A percentile compares a stretch with the other conserved stretches of the same genome.
phyloP scores from a whole-genome alignment of 2,888 invertebrate genomes.

The Caenorhabditis zanzibari region DNA sequence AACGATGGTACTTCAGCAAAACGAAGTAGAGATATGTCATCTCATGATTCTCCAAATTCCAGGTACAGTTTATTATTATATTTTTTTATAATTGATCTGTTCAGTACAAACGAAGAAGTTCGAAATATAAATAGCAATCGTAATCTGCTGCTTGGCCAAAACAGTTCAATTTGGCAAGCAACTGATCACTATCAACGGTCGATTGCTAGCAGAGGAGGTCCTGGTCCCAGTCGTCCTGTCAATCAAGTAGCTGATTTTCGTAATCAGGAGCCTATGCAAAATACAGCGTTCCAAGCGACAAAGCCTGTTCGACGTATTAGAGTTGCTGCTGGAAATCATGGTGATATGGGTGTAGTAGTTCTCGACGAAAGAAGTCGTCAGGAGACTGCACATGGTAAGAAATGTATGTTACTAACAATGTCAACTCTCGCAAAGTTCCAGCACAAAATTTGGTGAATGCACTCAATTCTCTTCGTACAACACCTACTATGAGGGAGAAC shows the following conservation, averaged over 20 bases:
- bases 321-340: slow-evolving; percentile 57
- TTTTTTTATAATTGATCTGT: background rate
- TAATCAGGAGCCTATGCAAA: background rate
- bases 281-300: slow-evolving; percentile 12
- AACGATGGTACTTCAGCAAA: slow-evolving; percentile 76
- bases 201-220: background rate
- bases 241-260: slow-evolving; percentile 15
- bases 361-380: slow-evolving; percentile 48
- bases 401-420: background rate
- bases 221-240: slow-evolving; percentile 1
- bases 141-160: slow-evolving; percentile 28
- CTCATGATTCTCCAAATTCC: slow-evolving; percentile 77
- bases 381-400: slow-evolving; percentile 4
- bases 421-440: background rate
- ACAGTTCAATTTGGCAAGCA: slow-evolving; percentile 48
- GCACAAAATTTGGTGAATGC: slow-evolving; percentile 36
- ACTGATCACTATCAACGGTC: slow-evolving; percentile 1
- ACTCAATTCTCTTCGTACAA: slow-evolving; percentile 28
- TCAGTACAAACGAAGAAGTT: slow-evolving; percentile 70
- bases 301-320: slow-evolving; percentile 56
- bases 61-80: slow-evolving; percentile 38
- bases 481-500: slow-evolving; percentile 24
- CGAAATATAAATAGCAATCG: slow-evolving; percentile 41
- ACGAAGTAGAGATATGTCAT: slow-evolving; percentile 75
- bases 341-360: slow-evolving; percentile 57